Evolutionary conservation across 2,797 vertebrate genomes (phyloP).

Genomic region (Zenarchopterus dispar): DNA sequence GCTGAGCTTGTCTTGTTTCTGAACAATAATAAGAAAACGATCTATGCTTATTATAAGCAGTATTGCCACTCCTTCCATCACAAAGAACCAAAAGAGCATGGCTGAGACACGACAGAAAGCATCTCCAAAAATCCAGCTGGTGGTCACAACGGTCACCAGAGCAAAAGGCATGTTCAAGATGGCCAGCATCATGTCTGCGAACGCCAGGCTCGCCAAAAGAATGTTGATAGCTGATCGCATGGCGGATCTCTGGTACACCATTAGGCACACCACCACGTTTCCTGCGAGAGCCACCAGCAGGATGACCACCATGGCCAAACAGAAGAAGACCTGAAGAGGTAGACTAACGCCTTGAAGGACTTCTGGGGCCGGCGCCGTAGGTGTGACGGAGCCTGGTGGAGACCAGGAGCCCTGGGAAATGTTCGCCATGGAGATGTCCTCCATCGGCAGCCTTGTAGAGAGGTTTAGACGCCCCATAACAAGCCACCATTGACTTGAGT

Average conservation of each 20-base stretch:
- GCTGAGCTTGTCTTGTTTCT: constrained; percentile 95
- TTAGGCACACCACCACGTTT: constrained; percentile 96
- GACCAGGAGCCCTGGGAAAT: constrained; percentile 49
- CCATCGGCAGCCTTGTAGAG: constrained; percentile 67
- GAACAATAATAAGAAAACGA: constrained; percentile 96
- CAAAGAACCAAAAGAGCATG: constrained; percentile 97
- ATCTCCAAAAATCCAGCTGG: constrained; percentile 92
- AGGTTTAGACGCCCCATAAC: constrained; percentile 82
- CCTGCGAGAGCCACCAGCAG: constrained; percentile 91
- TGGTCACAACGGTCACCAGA: constrained; percentile 90
- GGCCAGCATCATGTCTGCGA: constrained; percentile 95
- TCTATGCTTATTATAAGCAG: constrained; percentile 98
- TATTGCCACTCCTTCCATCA: constrained; percentile 93
- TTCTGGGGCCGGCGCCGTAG: constrained; percentile 66
- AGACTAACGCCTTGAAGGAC: constrained; percentile 82
- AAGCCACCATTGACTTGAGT: constrained; percentile 77
- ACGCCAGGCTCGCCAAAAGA: constrained; percentile 95
- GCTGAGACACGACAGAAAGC: constrained; percentile 91
- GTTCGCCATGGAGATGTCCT: constrained; percentile 67
- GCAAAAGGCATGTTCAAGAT: constrained; percentile 96
- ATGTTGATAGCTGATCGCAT: constrained; percentile 99
- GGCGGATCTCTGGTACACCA: constrained; percentile 97
- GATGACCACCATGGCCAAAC: constrained; percentile 88
- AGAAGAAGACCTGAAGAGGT: constrained; percentile 92
- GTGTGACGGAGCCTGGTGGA: constrained; percentile 56